A percentile compares a stretch with the other conserved stretches of the same genome.
These are phyloP conservation scores for Pterostichus niger DNA, from an alignment of 2,888 invertebrate species.

Conservation along the genomic window DNA sequence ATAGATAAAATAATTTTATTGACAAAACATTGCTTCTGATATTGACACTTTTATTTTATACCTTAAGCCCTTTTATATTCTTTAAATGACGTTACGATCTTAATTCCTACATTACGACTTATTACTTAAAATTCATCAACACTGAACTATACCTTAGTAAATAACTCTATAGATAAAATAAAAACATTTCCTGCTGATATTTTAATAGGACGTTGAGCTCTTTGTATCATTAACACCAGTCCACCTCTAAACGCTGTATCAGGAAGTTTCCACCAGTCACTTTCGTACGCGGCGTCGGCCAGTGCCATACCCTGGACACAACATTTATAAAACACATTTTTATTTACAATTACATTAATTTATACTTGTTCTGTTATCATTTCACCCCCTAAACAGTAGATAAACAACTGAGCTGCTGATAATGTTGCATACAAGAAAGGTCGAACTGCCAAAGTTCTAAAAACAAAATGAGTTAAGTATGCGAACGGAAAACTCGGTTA, in stretches of 20 bases:
- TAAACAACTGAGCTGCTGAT: constrained; percentile 23
- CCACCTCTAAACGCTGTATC: constrained; percentile 43
- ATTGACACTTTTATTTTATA: too few relatives aligned
- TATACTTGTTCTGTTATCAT: constrained; percentile 51
- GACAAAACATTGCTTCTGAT: too few relatives aligned
- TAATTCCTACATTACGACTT: too few relatives aligned
- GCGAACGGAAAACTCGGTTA: neutral
- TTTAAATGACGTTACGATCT: too few relatives aligned
- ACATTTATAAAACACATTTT: neutral
- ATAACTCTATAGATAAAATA: constrained; percentile 51
- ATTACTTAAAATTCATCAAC: too few relatives aligned
- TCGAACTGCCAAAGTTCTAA: constrained; percentile 1
- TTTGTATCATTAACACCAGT: constrained; percentile 49
- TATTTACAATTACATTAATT: neutral
- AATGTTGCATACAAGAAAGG: constrained; percentile 44
- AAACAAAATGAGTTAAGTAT: neutral
- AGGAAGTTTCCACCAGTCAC: constrained; percentile 31
- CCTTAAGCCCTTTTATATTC: too few relatives aligned
- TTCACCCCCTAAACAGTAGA: constrained; percentile 55
- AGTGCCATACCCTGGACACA: constrained; percentile 18
- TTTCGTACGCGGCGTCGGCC: constrained; percentile 32
- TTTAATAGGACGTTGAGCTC: neutral
- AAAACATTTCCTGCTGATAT: constrained; percentile 51
- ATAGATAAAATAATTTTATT: too few relatives aligned
- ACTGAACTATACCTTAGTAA: constrained; percentile 7